These are phyloP conservation scores for Cremastobaeus sp. DNA, from an alignment of 2,888 invertebrate species.

Conservation along the genomic window DNA sequence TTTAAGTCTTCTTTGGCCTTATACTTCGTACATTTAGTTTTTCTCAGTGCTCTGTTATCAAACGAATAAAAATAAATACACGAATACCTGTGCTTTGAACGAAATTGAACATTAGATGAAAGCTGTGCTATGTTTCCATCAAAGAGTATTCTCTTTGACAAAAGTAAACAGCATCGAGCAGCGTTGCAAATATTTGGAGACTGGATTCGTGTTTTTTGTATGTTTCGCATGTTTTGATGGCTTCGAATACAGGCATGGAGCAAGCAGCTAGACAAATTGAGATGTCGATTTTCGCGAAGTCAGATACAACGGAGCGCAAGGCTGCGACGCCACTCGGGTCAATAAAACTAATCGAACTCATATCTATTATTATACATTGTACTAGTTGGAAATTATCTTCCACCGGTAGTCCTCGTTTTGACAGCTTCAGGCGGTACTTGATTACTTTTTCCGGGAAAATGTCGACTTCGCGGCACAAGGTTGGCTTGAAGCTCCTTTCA, in stretches of 20 bases:
- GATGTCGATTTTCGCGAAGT: constrained; percentile 80
- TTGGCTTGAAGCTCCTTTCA: constrained; percentile 80
- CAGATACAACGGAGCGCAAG: constrained; percentile 80
- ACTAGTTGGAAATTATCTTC: constrained; percentile 66
- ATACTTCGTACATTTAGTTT: no score
- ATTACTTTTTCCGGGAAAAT: constrained; percentile 79
- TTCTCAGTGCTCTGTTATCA: no score
- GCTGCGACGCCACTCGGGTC: constrained; percentile 83
- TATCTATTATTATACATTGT: constrained; percentile 81
- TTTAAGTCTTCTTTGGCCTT: no score
- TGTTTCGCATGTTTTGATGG: constrained; percentile 74
- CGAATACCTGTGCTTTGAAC: no score
- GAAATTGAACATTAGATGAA: neutral
- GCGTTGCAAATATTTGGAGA: constrained; percentile 80
- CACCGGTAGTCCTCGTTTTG: constrained; percentile 67
- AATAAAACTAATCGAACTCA: constrained; percentile 82
- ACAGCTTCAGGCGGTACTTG: constrained; percentile 75
- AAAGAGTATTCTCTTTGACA: constrained; percentile 68
- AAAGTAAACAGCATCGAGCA: constrained; percentile 83
- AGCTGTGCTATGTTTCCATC: constrained; percentile 11
- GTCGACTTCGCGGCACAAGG: constrained; percentile 79
- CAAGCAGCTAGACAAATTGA: constrained; percentile 81
- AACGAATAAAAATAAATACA: no score
- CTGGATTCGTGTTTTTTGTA: constrained; percentile 74
- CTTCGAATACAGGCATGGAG: constrained; percentile 76